Evolutionary conservation across 2,113 vertebrate genomes (phyloP).

Genomic region (Aviceda subcristata): DNA sequence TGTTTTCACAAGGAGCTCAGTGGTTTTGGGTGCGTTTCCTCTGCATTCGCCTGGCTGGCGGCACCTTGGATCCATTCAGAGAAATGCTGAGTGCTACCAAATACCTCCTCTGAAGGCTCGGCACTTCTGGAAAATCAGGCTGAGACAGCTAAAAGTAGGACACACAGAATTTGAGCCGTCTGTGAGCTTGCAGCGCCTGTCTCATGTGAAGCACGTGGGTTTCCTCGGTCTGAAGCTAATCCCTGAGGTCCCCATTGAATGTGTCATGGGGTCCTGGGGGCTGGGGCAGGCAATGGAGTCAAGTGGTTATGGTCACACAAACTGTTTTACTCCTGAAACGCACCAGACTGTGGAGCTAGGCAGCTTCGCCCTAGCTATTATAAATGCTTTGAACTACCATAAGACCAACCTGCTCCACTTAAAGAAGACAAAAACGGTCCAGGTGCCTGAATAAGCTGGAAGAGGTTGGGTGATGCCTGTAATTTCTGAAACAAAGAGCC

Average conservation of each 20-base stretch:
- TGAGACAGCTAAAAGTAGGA: conserved; percentile 53
- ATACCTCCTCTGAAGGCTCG: neutral
- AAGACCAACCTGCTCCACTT: neutral
- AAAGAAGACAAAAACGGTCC: neutral
- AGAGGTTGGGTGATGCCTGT: neutral
- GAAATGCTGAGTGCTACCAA: conserved; percentile 16
- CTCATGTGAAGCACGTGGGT: neutral
- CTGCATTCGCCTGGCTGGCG: neutral
- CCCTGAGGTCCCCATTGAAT: neutral
- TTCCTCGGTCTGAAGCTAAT: neutral
- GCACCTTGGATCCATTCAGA: neutral
- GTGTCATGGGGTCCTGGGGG: neutral
- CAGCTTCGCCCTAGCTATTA: neutral
- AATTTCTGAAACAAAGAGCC: neutral
- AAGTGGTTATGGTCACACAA: neutral
- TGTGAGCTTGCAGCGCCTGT: neutral
- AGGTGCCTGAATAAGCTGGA: neutral
- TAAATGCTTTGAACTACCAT: neutral
- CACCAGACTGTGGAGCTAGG: neutral
- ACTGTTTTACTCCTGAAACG: neutral
- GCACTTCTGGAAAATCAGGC: conserved; percentile 43
- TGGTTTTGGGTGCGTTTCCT: neutral
- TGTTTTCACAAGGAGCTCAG: neutral
- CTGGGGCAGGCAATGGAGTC: neutral
- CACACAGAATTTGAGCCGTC: neutral